These are phyloP conservation scores for Xyrichtys novacula DNA, from an alignment of 2,797 vertebrate species.

Conservation along the genomic window DNA sequence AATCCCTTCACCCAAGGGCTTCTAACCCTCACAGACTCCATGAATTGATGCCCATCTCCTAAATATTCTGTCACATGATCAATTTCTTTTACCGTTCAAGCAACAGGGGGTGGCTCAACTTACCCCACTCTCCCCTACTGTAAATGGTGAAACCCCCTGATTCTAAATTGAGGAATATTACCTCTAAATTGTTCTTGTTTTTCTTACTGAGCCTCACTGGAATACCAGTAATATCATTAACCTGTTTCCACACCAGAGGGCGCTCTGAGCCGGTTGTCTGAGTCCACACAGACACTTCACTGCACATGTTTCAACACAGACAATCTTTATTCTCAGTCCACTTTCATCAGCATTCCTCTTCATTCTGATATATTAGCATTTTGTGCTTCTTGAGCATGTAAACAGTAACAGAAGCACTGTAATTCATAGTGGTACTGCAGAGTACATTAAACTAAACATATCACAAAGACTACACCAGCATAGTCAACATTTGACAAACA, in stretches of 20 bases:
- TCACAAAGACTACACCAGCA: slow-evolving; percentile 85
- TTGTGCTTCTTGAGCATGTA: slow-evolving; percentile 80
- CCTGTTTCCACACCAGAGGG: slow-evolving; percentile 43
- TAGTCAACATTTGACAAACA: slow-evolving; percentile 72
- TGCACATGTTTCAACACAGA: slow-evolving; percentile 38
- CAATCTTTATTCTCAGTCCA: slow-evolving; percentile 70
- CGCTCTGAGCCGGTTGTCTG: neutral
- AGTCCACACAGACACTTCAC: neutral
- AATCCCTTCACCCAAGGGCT: too few species aligned
- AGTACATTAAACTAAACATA: slow-evolving; percentile 56
- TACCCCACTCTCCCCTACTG: too few species aligned
- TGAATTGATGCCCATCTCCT: too few species aligned
- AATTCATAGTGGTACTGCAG: slow-evolving; percentile 67
- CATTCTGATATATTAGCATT: slow-evolving; percentile 88
- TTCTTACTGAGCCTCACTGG: too few species aligned
- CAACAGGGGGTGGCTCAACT: too few species aligned
- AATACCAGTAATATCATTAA: neutral
- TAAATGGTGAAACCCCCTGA: too few species aligned
- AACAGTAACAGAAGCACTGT: slow-evolving; percentile 68
- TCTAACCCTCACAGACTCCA: too few species aligned
- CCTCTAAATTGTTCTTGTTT: too few species aligned
- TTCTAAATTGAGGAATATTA: too few species aligned
- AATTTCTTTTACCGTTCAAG: too few species aligned
- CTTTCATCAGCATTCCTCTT: slow-evolving; percentile 63
- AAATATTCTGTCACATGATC: too few species aligned